Conservation (phyloP, 1,140 invertebrate genomes). For the Lasaia peninsularis region DNA sequence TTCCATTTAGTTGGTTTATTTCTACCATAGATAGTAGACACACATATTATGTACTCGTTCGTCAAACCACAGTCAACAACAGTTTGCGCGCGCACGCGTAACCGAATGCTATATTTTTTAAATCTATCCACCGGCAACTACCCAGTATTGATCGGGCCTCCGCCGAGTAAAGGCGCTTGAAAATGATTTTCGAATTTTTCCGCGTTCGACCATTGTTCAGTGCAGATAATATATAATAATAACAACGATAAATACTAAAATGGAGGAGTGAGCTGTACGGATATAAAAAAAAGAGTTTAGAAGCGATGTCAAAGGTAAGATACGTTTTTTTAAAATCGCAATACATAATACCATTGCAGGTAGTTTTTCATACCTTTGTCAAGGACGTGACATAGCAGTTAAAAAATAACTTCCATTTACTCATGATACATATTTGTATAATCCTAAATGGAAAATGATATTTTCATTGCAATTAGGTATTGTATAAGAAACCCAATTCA, state of each 20-base stretch:
- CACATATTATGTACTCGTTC: constrained; percentile 55
- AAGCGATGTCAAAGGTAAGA: constrained; percentile 68
- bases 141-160: constrained; percentile 70
- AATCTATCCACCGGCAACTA: constrained; percentile 54
- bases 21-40: constrained; percentile 30
- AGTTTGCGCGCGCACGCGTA: constrained; percentile 67
- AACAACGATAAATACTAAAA: constrained; percentile 18
- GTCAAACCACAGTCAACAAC: constrained; percentile 64
- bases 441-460: neutral
- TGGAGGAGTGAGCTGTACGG: constrained; percentile 39
- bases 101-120: constrained; percentile 54
- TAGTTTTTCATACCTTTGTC: constrained; percentile 54
- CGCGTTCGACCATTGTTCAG: constrained; percentile 41
- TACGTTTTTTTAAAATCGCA: constrained; percentile 28
- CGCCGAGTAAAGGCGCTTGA: constrained; percentile 61
- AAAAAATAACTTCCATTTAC: neutral
- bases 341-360: constrained; percentile 33
- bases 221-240: constrained; percentile 22
- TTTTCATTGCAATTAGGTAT: too few relatives aligned
- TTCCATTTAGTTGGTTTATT: constrained; percentile 26
- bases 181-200: constrained; percentile 55
- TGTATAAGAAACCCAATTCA: too few relatives aligned
- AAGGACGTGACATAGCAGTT: constrained; percentile 40
- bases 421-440: neutral
- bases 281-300: neutral